A percentile compares a stretch with the other conserved stretches of the same genome.
These are phyloP conservation scores for Chymomyza costata DNA, from an alignment of 1,140 invertebrate species.

Conservation along the genomic window DNA sequence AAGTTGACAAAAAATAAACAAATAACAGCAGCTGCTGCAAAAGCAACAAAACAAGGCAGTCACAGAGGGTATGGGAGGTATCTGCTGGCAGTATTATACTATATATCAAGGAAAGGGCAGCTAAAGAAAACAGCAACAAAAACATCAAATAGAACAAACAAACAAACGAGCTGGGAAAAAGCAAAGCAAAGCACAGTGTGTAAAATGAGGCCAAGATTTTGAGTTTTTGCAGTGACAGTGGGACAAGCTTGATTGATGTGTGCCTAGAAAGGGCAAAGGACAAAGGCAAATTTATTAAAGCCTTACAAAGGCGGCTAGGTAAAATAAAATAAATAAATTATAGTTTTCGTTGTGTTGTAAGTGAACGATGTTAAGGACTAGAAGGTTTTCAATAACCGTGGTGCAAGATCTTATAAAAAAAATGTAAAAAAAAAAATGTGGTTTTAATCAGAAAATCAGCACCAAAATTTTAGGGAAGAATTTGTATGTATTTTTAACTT, in stretches of 20 bases:
- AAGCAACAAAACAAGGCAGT: conserved; percentile 48
- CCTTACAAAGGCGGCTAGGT: too few relatives aligned
- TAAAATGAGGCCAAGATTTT: conserved; percentile 39
- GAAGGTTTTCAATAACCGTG: too few relatives aligned
- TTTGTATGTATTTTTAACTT: too few relatives aligned
- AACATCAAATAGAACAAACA: conserved; percentile 30
- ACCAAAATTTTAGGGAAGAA: too few relatives aligned
- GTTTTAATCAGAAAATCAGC: too few relatives aligned
- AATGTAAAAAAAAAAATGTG: too few relatives aligned
- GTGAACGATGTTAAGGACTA: too few relatives aligned
- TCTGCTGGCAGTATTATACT: background rate
- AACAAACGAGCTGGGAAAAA: conserved; percentile 45
- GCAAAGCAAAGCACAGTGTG: conserved; percentile 31
- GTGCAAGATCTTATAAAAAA: too few relatives aligned
- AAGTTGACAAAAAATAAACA: conserved; percentile 56
- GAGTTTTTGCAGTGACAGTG: conserved; percentile 31
- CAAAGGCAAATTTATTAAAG: too few relatives aligned
- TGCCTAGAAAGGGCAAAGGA: too few relatives aligned
- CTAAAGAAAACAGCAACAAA: too few relatives aligned
- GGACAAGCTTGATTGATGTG: background rate
- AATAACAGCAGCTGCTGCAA: conserved; percentile 67
- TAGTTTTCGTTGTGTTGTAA: too few relatives aligned
- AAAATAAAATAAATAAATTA: background rate
- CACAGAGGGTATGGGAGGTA: conserved; percentile 23
- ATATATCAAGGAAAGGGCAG: background rate